A percentile compares a stretch with the other conserved stretches of the same genome.
phyloP scores from a whole-genome alignment of 2,888 invertebrate species.

The Portevinia maculata region DNA sequence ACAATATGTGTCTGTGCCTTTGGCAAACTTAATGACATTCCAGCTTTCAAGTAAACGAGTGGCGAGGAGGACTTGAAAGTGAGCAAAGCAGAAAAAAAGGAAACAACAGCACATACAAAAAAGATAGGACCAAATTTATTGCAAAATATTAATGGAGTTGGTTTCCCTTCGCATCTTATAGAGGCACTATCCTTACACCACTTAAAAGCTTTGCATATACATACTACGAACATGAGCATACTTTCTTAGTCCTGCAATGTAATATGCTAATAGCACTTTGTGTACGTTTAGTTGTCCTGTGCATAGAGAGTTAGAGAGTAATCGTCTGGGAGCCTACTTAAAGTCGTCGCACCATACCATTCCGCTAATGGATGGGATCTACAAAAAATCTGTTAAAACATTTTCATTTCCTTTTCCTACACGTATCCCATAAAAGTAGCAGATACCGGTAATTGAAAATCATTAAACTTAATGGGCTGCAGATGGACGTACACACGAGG shows the following conservation, averaged over 20 bases:
- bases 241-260: conserved; percentile 5
- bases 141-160: conserved; percentile 68
- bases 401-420: neutral
- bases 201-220: conserved; percentile 37
- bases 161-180: conserved; percentile 38
- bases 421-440: too few relatives aligned
- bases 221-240: neutral
- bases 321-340: conserved; percentile 69
- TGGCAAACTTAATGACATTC: conserved; percentile 60
- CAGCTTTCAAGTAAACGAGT: conserved; percentile 24
- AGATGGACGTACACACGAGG: too few relatives aligned
- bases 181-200: conserved; percentile 56
- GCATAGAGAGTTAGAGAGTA: conserved; percentile 21
- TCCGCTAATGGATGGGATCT: conserved; percentile 29
- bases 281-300: conserved; percentile 13
- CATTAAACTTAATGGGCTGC: neutral
- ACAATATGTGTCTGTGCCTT: conserved; percentile 33
- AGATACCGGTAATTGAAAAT: neutral
- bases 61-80: conserved; percentile 3
- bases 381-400: neutral
- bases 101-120: neutral
- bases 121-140: conserved; percentile 40
- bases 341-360: conserved; percentile 30
- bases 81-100: conserved; percentile 1
- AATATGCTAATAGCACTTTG: conserved; percentile 57